Base-by-base conservation (phyloP, 2,888 invertebrate species). In the Eugnorisma glareosa region DNA sequence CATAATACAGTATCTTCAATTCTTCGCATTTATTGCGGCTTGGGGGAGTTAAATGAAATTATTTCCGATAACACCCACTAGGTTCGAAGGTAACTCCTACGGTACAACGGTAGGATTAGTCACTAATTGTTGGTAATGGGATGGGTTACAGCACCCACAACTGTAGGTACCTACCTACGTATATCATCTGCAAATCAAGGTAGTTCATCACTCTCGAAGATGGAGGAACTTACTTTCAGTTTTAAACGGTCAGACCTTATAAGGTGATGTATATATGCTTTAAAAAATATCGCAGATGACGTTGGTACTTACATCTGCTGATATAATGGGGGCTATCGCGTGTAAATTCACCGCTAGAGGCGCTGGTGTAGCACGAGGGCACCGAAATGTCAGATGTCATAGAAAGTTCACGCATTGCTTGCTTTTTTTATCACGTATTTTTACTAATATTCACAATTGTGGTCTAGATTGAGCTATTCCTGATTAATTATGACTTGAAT, bases 11-110 rank as follows among this genome's bases (percentile, higher is more conserved):
- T 67, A 66, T 48, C 18, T 59, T 31, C 54, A 54, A 28, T 28
- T 54, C 54, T 54, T 69, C n/a, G 45, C 7, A 28, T 59, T 69
- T 24, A 63, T 64, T 73, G 28, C 67, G 28, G n/a, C 43, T 72
- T 31, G 11, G 51, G 24, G 0, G 51, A 54, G 54, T 54, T n/a
- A n/a, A n/a, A 51, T 51, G 8, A 8, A 31, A 66, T 73, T 18
- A 73, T 57, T 78, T 82, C 67, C 69, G 57, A 85, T 71, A 64
- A 71, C 63, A 82, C 78, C 82, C 61, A 85, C 82, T 35, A 63
- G 37, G 72, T 78, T 75, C 70, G 64, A 11, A 82, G 81, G 40
- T 73, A 45, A 82, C 82, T 78, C 85, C 83, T 84, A 82, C 82
- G 37, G 28, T 43, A 78, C 78, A 81, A 75, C 78, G 40, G 59